Conservation (phyloP, 2,113 vertebrate genomes). For the Passer domesticus region DNA sequence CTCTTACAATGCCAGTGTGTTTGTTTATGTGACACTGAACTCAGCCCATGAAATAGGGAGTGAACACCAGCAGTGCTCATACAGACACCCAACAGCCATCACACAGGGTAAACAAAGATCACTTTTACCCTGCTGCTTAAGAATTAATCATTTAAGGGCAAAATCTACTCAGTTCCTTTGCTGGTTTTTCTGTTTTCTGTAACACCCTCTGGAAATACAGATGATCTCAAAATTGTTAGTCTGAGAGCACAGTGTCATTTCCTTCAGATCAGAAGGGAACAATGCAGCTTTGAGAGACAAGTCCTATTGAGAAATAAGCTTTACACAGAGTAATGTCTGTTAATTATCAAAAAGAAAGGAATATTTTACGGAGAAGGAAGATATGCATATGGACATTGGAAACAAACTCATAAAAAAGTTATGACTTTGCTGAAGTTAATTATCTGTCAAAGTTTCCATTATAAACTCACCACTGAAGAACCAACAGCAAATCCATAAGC, state of each 20-base stretch:
- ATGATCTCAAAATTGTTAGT: not conserved
- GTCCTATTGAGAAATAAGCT: not conserved
- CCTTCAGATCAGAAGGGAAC: slow-evolving; percentile 9
- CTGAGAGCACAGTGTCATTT: not conserved
- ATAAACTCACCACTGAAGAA: not conserved
- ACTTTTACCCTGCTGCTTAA: not conserved
- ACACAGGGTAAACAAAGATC: not conserved
- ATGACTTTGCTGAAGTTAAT: not conserved
- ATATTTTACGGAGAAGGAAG: not conserved
- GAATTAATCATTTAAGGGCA: not conserved
- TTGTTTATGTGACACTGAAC: not conserved
- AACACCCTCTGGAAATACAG: not conserved
- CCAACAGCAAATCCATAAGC: not conserved
- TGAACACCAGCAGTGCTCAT: not conserved
- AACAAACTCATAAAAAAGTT: slow-evolving; percentile 18
- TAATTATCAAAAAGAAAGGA: slow-evolving; percentile 20
- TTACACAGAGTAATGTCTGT: not conserved
- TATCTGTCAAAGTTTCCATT: slow-evolving; percentile 12
- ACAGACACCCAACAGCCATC: not conserved
- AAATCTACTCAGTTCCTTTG: not conserved
- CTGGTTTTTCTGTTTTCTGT: not conserved
- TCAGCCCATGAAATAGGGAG: not conserved
- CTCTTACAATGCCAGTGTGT: not conserved
- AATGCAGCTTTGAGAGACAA: not conserved
- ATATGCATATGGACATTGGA: not conserved